Base-by-base conservation (phyloP, 1,140 invertebrate species). In the Drosophila sulfurigaster region DNA sequence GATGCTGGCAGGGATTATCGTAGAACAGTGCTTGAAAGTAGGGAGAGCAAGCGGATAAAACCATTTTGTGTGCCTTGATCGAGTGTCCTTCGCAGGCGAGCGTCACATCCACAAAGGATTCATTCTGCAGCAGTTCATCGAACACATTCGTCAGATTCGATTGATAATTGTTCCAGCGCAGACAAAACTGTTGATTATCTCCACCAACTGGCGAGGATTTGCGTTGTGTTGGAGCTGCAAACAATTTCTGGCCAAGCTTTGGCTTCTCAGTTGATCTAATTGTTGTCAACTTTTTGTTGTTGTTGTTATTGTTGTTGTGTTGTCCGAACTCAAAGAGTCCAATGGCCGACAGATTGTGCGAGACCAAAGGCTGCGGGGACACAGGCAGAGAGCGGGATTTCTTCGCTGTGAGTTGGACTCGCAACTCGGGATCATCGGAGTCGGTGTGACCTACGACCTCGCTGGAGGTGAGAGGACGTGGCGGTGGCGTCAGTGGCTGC, bases 121-220 rank as follows among this genome's bases (percentile, higher is more conserved):
- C 97, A 92, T 95, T 97, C 92, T 98, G 97, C 54, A 98, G 94
- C 59, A 99, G 95, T 93, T 98, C 96, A 89, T 98, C 97, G 93
- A 99, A 98, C 65, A 98, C 97, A 93, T 96, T 97, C 59, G 97
- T 97, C 82, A 98, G 93, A 92, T 98, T 98, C 66, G 95, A 96
- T 92, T 98, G 97, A 93, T 98, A 98, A 92, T 98, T 98, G 94
- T 98, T 98, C 98, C 97, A 98, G 35, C 97, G 94, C 83, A 98
- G 94, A 92, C 97, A 98, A 94, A 98, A 94, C 79, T 94, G 94
- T 78, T 95, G 94, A 71, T 89, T 91, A 16, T 79, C 75, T 0
- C 75, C 81, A 15, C 41, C 68, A n/a, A 54, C 49, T 7, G 75
- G 67, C n/a, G 79, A 68, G 0, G 59, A n/a, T 16, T 79, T 64